These are phyloP conservation scores for Agrotis puta DNA, from an alignment of 2,888 invertebrate species.

Conservation along the genomic window DNA sequence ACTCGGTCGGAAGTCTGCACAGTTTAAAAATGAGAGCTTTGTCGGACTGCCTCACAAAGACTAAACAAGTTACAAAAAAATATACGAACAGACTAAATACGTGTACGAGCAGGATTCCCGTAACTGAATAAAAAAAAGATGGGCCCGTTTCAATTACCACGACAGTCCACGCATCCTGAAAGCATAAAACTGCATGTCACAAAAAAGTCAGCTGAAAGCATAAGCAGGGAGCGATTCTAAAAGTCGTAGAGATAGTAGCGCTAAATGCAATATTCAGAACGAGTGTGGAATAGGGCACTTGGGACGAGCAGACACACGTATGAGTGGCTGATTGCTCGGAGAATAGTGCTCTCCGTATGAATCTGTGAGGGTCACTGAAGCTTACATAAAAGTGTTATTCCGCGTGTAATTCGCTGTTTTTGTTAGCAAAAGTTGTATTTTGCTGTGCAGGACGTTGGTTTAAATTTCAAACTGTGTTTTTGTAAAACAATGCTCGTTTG, in stretches of 20 bases:
- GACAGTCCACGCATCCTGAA: slow-evolving; percentile 18
- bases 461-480: slow-evolving; percentile 13
- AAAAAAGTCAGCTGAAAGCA: slow-evolving; percentile 60
- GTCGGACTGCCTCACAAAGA: not conserved
- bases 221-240: slow-evolving; percentile 56
- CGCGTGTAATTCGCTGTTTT: slow-evolving; percentile 36
- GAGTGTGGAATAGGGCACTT: slow-evolving; percentile 79
- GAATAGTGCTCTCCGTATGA: slow-evolving; percentile 80
- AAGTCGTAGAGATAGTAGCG: slow-evolving; percentile 73
- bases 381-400: slow-evolving; percentile 68
- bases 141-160: slow-evolving; percentile 9
- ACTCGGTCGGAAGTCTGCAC: not conserved
- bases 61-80: slow-evolving; percentile 10
- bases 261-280: slow-evolving; percentile 89
- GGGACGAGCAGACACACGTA: slow-evolving; percentile 81
- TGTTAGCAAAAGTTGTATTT: slow-evolving; percentile 4
- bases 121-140: slow-evolving; percentile 12
- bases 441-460: slow-evolving; percentile 6
- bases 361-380: slow-evolving; percentile 75
- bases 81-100: slow-evolving; percentile 13
- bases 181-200: slow-evolving; percentile 31
- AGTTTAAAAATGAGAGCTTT: not conserved
- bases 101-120: not conserved
- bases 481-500: slow-evolving; percentile 10
- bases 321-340: slow-evolving; percentile 85